Base-by-base conservation (phyloP, 2,888 invertebrate species). In the Fragum whitleyi region DNA sequence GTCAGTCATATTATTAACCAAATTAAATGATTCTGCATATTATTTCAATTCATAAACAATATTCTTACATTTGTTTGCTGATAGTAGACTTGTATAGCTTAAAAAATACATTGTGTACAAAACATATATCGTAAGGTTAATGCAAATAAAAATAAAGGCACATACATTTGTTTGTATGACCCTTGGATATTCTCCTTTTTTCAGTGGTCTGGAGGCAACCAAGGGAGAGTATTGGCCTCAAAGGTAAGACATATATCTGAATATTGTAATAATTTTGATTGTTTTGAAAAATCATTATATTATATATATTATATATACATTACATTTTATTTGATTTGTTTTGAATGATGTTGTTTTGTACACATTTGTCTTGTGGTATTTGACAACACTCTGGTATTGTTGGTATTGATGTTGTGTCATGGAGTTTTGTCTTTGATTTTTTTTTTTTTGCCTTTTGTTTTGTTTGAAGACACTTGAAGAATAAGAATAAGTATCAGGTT, bases 211-310 rank as follows among this genome's bases (percentile, higher is more conserved):
- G 3, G 32, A 16, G 9, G 59, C 5, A 61, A 61, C 61, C 16
- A 19, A 32, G 16, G 61, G 61, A 32, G 61, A 28, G 32, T 61
- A n/a, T 23, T 61, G 61, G 61, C 61, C 61, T 28, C 61, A 28
- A 32, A 61, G 61, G 61, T 61, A 61, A 16, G 26, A 21, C 19
- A 11, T 53, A 53, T 53, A 14, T 53, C 5, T n/a, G 11, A 14
- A n/a, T 21, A 53, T 21, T 11, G 7, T 6, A 19, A 6, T 53
- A 5, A 6, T 21, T 5, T 2, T 59, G 19, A 26, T 28, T 28
- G 11, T 59, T 26, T 28, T 14, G 6, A 1, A 28, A 26, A 28
- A 28, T 28, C 5, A 26, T 28, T 5, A n/a, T 21, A n/a, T 7
- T 6, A 14, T 7, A n/a, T 6, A 53, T 14, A 21, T 6, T 53